Base-by-base conservation (phyloP, 1,140 invertebrate species). In the Dendrolimus kikuchii region DNA sequence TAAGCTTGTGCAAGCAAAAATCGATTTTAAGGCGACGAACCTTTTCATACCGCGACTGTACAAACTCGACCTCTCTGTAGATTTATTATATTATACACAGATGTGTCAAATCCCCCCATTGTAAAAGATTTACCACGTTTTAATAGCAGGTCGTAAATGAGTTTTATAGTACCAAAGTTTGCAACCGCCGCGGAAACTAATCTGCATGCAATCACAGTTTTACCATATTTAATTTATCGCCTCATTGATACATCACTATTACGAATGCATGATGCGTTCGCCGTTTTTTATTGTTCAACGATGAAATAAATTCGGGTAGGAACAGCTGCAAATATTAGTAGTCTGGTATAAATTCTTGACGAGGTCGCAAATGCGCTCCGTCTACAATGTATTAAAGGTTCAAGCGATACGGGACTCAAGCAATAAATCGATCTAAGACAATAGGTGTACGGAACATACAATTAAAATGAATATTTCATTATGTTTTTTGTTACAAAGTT, bases 401-500 rank as follows among this genome's bases (percentile, higher is more conserved):
- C 55, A 48, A 50, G 59, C 59, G 53, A 61, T 64, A 46, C 63
- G 50, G 52, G n/a, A 57, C 43, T 46, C 37, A 51, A 41, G 42
- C 40, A 49, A 72, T 70, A 72, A 67, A 67, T 72, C 60, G 46
- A 55, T 44, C 51, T 55, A 60, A 60, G 59, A 73, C 71, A 68
- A 70, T 64, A 57, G 63, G 50, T 49, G 46, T 54, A 57, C 61
- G 55, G 55, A 62, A 65, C 60, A 51, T 46, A 49, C 66, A 66
- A 66, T 77, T 71, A 73, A 23, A 63, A 73, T 74, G 70, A 77
- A 77, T 75, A 71, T 71, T 73, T 74, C 64, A 77, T 74, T 63
- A 60, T 45, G 55, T 73, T 74, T 68, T 68, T 70, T 60, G 42
- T 9, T 38, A 53, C 47, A 53, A 53, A 50, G 49, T 51, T 38